A percentile compares a stretch with the other conserved stretches of the same genome.
Evolutionary conservation across 2,888 invertebrate species (phyloP).

Genomic region (Geophilus truncorum): DNA sequence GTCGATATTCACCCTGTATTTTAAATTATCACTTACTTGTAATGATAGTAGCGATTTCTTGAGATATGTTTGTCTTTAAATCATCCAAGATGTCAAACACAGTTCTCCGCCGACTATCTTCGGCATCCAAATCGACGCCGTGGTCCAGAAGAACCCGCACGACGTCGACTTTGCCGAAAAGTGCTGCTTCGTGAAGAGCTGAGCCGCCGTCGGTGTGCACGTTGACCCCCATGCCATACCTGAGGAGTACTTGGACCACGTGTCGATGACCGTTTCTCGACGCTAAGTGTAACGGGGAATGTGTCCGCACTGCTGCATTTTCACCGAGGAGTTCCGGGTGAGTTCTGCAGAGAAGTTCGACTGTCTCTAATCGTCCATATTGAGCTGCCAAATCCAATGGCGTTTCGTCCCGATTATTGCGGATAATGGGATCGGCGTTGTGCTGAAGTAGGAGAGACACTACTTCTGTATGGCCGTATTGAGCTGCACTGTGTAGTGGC

Average conservation of each 20-base stretch:
- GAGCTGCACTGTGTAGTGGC: conserved; percentile 85
- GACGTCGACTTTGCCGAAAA: conserved; percentile 84
- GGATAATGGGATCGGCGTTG: conserved; percentile 80
- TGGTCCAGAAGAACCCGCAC: conserved; percentile 69
- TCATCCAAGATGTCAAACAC: conserved; percentile 80
- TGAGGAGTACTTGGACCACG: conserved; percentile 74
- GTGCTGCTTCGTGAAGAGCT: conserved; percentile 87
- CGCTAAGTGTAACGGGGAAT: conserved; percentile 87
- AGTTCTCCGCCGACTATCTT: conserved; percentile 73
- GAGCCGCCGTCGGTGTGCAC: conserved; percentile 78
- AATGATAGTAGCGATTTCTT: conserved; percentile 77
- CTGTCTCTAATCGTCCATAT: conserved; percentile 63
- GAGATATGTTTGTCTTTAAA: conserved; percentile 81
- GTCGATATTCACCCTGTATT: too few relatives aligned
- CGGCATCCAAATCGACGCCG: conserved; percentile 67
- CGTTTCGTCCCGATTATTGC: conserved; percentile 81
- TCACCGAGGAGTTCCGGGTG: conserved; percentile 65
- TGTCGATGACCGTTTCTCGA: conserved; percentile 70
- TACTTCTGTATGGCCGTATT: conserved; percentile 83
- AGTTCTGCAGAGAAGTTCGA: conserved; percentile 75
- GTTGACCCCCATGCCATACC: conserved; percentile 83
- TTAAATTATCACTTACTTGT: too few relatives aligned
- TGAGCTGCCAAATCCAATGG: conserved; percentile 92
- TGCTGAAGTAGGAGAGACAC: conserved; percentile 72
- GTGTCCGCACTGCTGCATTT: conserved; percentile 49